A percentile compares a stretch with the other conserved stretches of the same genome.
Evolutionary conservation across 2,888 invertebrate genomes (phyloP).

Genomic region (Pristionchus arcanus): DNA sequence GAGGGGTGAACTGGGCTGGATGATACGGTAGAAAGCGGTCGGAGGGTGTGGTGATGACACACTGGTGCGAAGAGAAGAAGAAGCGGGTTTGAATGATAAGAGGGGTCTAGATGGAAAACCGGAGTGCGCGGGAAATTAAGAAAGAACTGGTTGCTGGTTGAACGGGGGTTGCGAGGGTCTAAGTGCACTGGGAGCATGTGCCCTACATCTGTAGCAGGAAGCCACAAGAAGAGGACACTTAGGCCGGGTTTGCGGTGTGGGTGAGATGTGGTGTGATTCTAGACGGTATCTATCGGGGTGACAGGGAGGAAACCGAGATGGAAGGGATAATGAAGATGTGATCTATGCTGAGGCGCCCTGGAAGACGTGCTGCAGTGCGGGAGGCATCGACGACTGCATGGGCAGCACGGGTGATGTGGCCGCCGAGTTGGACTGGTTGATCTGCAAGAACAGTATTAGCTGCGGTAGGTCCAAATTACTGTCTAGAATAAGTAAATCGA

Average conservation of each 20-base stretch:
- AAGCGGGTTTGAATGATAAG: background rate
- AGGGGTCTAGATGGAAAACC: background rate
- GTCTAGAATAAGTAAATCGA: too few relatives aligned
- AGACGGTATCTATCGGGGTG: background rate
- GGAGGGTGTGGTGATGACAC: background rate
- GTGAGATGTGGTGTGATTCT: background rate
- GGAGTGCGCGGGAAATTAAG: background rate
- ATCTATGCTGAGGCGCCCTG: background rate
- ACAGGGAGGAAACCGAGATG: background rate
- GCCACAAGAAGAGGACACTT: too few relatives aligned
- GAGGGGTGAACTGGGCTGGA: conserved; percentile 20
- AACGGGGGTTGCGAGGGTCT: background rate
- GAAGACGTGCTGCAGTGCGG: background rate
- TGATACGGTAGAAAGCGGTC: background rate
- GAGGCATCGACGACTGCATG: background rate
- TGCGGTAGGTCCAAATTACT: too few relatives aligned
- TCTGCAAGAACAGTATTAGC: background rate
- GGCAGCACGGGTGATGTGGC: conserved; percentile 16
- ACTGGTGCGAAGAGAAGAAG: background rate
- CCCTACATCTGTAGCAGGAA: background rate
- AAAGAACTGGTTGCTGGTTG: background rate
- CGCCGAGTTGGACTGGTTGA: background rate
- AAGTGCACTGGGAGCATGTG: conserved; percentile 11
- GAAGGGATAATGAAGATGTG: background rate
- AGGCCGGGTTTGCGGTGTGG: background rate